A percentile compares a stretch with the other conserved stretches of the same genome.
Conservation (phyloP, 2,888 invertebrate species). For the Melikaiella ostensackeni region DNA sequence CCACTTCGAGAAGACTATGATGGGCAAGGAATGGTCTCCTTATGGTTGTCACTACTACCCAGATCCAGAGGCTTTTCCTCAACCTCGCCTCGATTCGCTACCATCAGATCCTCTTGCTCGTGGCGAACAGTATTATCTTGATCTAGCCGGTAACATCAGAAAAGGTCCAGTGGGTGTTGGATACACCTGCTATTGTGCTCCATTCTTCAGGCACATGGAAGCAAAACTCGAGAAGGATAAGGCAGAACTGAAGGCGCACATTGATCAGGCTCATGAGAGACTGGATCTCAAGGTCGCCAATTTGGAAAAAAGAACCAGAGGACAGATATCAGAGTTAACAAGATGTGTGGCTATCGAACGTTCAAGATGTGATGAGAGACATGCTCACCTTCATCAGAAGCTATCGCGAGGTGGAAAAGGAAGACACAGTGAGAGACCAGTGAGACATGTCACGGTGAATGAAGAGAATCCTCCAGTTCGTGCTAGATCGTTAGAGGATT, state of each 20-base stretch:
- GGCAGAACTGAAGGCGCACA: slow-evolving; percentile 86
- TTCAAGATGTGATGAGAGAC: slow-evolving; percentile 81
- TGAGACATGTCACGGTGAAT: slow-evolving; percentile 77
- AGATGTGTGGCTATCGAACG: slow-evolving; percentile 83
- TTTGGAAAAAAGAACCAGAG: slow-evolving; percentile 85
- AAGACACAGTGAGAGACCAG: slow-evolving; percentile 79
- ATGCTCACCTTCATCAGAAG: slow-evolving; percentile 81
- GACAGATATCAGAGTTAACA: slow-evolving; percentile 85
- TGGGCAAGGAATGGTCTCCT: slow-evolving; percentile 85
- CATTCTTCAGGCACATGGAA: slow-evolving; percentile 93
- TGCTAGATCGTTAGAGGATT: slow-evolving; percentile 84
- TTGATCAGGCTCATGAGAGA: slow-evolving; percentile 88
- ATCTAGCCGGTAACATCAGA: slow-evolving; percentile 95
- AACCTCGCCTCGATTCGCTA: slow-evolving; percentile 90
- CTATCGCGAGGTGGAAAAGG: slow-evolving; percentile 82
- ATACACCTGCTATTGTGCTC: slow-evolving; percentile 95
- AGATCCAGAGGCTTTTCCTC: slow-evolving; percentile 90
- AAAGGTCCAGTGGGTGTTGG: slow-evolving; percentile 97
- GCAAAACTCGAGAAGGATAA: slow-evolving; percentile 89
- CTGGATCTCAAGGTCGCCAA: slow-evolving; percentile 90
- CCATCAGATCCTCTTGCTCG: slow-evolving; percentile 91
- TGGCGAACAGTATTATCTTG: slow-evolving; percentile 96
- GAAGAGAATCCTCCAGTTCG: slow-evolving; percentile 82
- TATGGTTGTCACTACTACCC: slow-evolving; percentile 96
- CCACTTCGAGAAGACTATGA: slow-evolving; percentile 78